Evolutionary conservation across 2,888 invertebrate species (phyloP).

Genomic region (Nomada goodeniana): DNA sequence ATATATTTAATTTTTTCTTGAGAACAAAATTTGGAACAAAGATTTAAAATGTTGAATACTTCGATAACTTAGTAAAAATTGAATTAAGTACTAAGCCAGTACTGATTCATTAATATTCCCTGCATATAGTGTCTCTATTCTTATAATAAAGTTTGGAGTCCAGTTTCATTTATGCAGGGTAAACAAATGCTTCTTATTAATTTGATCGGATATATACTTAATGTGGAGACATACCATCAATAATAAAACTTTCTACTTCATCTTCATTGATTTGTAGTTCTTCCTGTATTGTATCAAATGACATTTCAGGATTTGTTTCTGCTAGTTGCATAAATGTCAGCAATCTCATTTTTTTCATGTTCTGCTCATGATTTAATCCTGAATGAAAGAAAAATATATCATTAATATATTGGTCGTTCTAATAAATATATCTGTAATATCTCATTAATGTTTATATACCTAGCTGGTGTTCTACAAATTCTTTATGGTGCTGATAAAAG

Average conservation of each 20-base stretch:
- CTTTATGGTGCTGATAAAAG: constrained; percentile 96
- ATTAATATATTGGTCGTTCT: not conserved
- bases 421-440: not conserved
- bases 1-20: not conserved
- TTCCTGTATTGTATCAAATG: constrained; percentile 94
- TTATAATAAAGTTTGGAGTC: constrained; percentile 40
- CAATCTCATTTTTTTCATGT: constrained; percentile 98
- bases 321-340: constrained; percentile 99
- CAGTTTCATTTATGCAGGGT: constrained; percentile 42
- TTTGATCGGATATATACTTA: not conserved
- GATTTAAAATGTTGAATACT: constrained; percentile 73
- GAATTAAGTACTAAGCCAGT: constrained; percentile 76
- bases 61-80: constrained; percentile 78
- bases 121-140: constrained; percentile 49
- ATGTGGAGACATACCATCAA: constrained; percentile 89
- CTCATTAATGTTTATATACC: constrained; percentile 75
- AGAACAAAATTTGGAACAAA: not conserved
- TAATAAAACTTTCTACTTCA: constrained; percentile 98
- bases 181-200: not conserved
- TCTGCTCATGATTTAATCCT: constrained; percentile 96
- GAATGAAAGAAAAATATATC: constrained; percentile 5
- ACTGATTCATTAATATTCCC: constrained; percentile 79
- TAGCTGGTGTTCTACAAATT: constrained; percentile 90
- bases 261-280: constrained; percentile 94
- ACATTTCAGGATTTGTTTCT: constrained; percentile 95